Percentiles rank a stretch among this genome's conserved stretches.
Conservation (phyloP, 1,140 invertebrate species). For the Pogonomyrmex californicus region DNA sequence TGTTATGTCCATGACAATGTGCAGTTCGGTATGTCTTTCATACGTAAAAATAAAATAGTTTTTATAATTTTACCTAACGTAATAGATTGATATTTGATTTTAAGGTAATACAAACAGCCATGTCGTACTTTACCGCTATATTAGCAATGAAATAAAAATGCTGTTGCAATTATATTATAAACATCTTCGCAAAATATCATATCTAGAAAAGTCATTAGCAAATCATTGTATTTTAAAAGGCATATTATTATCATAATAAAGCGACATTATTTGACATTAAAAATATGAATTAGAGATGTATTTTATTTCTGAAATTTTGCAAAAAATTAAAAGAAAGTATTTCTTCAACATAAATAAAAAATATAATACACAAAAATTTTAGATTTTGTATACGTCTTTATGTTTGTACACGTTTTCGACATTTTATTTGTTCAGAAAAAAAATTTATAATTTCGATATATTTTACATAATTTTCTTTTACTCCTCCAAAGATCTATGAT, state of each 20-base stretch:
- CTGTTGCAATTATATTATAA: neutral
- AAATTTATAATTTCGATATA: neutral
- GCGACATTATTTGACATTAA: neutral
- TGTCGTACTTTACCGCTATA: conserved; percentile 32
- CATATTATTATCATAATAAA: neutral
- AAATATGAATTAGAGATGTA: neutral
- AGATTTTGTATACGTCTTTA: neutral
- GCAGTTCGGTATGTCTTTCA: conserved; percentile 15
- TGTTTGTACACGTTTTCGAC: too few species aligned
- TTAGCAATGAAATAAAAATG: neutral
- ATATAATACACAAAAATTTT: neutral
- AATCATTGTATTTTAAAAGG: neutral
- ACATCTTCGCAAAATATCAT: neutral
- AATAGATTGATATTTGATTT: conserved; percentile 1
- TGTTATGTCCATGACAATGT: conserved; percentile 34
- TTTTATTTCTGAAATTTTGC: neutral
- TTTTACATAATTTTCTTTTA: neutral
- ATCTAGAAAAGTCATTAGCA: neutral
- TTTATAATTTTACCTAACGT: neutral
- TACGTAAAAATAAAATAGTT: neutral
- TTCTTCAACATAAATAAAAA: neutral
- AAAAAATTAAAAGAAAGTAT: neutral
- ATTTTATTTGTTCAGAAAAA: neutral
- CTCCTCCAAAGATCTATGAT: neutral
- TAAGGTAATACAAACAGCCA: conserved; percentile 39